A percentile compares a stretch with the other conserved stretches of the same genome.
These are phyloP conservation scores for Elanoides forficatus DNA, from an alignment of 2,113 vertebrate genomes.

Conservation along the genomic window DNA sequence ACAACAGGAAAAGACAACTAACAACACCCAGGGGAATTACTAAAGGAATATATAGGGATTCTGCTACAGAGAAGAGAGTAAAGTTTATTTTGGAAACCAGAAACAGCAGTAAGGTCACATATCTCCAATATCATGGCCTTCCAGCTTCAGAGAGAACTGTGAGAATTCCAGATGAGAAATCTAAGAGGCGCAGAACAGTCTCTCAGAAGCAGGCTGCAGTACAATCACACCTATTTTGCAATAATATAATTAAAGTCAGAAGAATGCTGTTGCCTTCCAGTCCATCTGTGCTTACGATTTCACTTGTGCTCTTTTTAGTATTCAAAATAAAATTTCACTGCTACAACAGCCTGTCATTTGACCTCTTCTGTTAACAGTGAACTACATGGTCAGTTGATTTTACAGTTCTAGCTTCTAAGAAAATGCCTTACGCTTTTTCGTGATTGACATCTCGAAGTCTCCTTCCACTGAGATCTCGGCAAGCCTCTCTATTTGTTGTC, in stretches of 20 bases:
- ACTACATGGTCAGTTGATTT: neutral
- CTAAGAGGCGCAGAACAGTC: neutral
- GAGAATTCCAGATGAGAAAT: neutral
- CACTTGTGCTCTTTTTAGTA: neutral
- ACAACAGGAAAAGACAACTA: neutral
- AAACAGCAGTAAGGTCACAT: neutral
- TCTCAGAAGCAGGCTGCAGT: neutral
- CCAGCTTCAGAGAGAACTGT: neutral
- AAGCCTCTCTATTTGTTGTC: constrained; percentile 95
- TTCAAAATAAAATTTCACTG: neutral
- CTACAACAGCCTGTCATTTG: neutral
- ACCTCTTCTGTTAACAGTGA: neutral
- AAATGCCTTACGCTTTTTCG: constrained; percentile 88
- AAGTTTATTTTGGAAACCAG: neutral
- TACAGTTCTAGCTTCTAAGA: neutral
- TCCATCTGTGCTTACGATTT: neutral
- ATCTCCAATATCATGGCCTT: neutral
- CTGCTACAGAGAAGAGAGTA: neutral
- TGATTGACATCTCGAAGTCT: constrained; percentile 95
- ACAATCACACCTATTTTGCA: neutral
- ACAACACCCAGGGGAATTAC: neutral
- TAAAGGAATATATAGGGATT: neutral
- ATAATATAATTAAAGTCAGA: neutral
- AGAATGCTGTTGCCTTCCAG: neutral
- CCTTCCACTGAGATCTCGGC: constrained; percentile 92